These are phyloP conservation scores for Oryctes rhinoceros DNA, from an alignment of 1,140 invertebrate species.

Conservation along the genomic window DNA sequence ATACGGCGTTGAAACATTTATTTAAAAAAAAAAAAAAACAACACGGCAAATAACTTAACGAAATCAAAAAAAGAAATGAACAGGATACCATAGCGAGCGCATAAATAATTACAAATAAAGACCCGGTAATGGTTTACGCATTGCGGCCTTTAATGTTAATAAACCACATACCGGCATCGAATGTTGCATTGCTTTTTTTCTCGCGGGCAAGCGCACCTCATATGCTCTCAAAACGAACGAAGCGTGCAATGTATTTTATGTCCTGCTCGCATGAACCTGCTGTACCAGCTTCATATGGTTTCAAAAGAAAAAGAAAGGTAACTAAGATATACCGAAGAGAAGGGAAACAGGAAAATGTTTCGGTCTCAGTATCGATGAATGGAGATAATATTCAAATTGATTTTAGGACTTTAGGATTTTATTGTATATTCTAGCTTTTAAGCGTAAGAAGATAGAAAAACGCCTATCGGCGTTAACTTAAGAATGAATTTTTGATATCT, in stretches of 20 bases:
- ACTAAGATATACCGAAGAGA: too few species aligned
- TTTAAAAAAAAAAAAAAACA: too few species aligned
- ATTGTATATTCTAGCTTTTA: too few species aligned
- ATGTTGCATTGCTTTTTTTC: constrained; percentile 4
- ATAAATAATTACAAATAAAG: constrained; percentile 32
- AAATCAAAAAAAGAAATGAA: background rate
- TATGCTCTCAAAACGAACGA: background rate
- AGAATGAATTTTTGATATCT: too few species aligned
- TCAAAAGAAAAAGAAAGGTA: background rate
- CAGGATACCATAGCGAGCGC: background rate
- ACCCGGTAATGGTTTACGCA: constrained; percentile 26
- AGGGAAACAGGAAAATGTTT: too few species aligned
- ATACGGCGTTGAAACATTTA: too few species aligned
- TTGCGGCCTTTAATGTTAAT: constrained; percentile 29
- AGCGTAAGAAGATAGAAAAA: too few species aligned
- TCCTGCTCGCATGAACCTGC: background rate
- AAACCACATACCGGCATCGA: constrained; percentile 8
- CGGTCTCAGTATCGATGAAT: too few species aligned
- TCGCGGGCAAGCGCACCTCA: background rate
- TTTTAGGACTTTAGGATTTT: too few species aligned
- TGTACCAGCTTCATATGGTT: background rate
- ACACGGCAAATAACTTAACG: too few species aligned
- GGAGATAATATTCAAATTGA: too few species aligned
- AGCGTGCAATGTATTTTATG: constrained; percentile 1
- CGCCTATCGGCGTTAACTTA: too few species aligned